These are phyloP conservation scores for Heterotilapia buettikoferi DNA, from an alignment of 2,113 vertebrate species.

Conservation along the genomic window DNA sequence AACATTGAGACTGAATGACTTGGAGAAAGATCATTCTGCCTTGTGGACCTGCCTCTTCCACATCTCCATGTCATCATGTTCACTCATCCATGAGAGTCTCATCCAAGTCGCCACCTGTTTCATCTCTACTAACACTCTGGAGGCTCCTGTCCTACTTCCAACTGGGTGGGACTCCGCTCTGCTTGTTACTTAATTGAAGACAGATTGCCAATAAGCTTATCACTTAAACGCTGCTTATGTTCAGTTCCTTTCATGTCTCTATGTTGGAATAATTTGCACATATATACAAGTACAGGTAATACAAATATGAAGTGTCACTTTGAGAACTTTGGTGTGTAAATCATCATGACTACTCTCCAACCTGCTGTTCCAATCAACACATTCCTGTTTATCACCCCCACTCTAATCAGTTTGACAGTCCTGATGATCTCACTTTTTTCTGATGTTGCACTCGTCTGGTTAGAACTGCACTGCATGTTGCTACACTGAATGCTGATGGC, in stretches of 20 bases:
- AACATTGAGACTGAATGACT: background rate
- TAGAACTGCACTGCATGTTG: background rate
- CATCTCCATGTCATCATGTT: background rate
- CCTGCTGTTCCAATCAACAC: background rate
- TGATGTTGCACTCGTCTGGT: conserved; percentile 1
- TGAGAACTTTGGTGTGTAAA: background rate
- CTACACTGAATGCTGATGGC: conserved; percentile 15
- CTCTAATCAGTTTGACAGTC: conserved; percentile 15
- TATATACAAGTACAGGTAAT: background rate
- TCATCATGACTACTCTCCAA: background rate
- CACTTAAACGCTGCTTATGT: background rate
- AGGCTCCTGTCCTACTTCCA: background rate
- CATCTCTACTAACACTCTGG: background rate
- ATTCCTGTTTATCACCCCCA: background rate
- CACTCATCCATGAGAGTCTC: background rate
- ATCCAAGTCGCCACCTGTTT: background rate
- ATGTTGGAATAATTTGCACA: background rate
- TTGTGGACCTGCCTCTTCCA: background rate
- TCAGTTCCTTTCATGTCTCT: background rate
- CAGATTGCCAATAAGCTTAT: background rate
- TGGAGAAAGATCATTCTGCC: background rate
- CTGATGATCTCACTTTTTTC: conserved; percentile 5
- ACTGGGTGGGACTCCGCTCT: background rate
- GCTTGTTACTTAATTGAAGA: background rate
- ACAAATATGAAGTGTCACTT: background rate